These are phyloP conservation scores for Crotalus horridus DNA, from an alignment of 2,113 vertebrate genomes.

Conservation along the genomic window DNA sequence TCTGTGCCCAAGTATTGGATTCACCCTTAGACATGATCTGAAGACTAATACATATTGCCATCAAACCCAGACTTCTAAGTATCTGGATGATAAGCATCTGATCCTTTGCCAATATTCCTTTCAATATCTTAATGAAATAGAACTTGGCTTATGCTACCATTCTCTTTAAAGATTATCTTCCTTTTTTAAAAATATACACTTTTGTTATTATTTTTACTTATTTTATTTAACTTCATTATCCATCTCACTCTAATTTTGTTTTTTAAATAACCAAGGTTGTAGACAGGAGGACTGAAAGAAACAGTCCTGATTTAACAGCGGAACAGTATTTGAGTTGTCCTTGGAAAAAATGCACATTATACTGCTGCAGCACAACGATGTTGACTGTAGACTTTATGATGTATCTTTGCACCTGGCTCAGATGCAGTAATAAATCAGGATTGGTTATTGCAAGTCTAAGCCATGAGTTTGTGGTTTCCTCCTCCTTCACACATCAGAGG, in stretches of 20 bases:
- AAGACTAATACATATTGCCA: neutral
- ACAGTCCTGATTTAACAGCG: accelerated
- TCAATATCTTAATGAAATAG: slow-evolving; percentile 3
- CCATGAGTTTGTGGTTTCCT: neutral
- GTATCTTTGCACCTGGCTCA: neutral
- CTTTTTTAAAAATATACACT: neutral
- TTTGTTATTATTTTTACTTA: too few species aligned
- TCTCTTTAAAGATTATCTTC: neutral
- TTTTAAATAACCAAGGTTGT: neutral
- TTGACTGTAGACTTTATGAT: neutral
- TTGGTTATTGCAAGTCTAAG: neutral
- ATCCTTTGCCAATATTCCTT: neutral
- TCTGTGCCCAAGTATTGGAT: neutral
- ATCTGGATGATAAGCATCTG: neutral
- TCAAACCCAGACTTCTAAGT: neutral
- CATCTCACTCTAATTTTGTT: neutral
- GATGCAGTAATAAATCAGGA: neutral
- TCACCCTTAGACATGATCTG: neutral
- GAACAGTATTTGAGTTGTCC: neutral
- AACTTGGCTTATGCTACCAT: neutral
- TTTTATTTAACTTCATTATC: neutral
- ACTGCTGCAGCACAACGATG: neutral
- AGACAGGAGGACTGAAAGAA: neutral
- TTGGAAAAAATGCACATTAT: neutral
- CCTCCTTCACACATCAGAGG: neutral